A percentile compares a stretch with the other conserved stretches of the same genome.
phyloP scores from a whole-genome alignment of 2,113 vertebrate species.

The Pygoscelis antarcticus region DNA sequence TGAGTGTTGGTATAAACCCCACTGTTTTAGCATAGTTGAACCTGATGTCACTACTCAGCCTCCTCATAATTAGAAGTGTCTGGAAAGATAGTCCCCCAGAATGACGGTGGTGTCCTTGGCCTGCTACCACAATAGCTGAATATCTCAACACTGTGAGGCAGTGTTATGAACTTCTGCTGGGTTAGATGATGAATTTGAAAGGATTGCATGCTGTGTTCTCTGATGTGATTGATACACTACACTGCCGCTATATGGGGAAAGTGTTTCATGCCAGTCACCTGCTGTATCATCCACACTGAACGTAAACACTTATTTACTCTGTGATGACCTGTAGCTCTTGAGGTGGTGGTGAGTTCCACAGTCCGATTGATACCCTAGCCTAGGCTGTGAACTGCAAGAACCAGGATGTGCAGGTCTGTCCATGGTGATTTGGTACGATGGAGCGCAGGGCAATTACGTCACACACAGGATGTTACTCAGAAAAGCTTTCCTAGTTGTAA shows the following conservation, averaged over 20 bases:
- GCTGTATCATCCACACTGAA: background rate
- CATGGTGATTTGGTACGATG: background rate
- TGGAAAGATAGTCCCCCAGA: background rate
- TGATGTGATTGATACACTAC: accelerated
- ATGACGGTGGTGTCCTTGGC: background rate
- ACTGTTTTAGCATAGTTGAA: background rate
- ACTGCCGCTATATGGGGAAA: background rate
- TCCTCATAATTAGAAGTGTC: background rate
- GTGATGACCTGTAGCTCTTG: background rate
- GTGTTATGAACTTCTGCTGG: background rate
- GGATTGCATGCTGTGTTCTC: background rate
- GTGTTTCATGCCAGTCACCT: background rate
- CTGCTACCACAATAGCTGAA: background rate
- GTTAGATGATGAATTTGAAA: background rate
- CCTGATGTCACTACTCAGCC: background rate
- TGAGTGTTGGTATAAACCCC: background rate
- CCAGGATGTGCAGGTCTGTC: background rate
- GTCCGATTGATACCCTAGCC: background rate
- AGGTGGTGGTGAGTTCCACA: background rate
- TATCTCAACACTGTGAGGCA: background rate
- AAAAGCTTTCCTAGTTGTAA: background rate
- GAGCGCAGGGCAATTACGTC: accelerated
- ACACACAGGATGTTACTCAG: background rate
- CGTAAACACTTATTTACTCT: background rate
- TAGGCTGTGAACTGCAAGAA: background rate